Evolutionary conservation across 2,113 vertebrate genomes (phyloP).

Genomic region (Nycticorax nycticorax): DNA sequence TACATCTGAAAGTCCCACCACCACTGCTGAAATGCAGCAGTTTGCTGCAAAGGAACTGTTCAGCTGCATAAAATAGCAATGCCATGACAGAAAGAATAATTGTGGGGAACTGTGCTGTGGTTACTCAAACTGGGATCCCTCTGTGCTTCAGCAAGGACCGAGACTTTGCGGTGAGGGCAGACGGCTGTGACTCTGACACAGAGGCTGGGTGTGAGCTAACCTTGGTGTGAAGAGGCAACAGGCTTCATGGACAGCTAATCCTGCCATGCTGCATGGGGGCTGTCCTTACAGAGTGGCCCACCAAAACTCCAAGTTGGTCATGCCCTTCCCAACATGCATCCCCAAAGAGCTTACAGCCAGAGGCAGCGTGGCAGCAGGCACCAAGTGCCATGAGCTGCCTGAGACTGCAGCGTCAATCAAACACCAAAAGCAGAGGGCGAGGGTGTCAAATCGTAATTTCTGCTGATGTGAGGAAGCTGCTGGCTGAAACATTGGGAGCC

Average conservation of each 20-base stretch:
- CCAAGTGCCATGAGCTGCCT: background rate
- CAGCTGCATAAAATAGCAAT: background rate
- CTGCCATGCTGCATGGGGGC: background rate
- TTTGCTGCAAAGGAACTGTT: background rate
- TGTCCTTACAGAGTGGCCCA: background rate
- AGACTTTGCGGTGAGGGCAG: background rate
- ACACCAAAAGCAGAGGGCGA: background rate
- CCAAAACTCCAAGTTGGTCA: background rate
- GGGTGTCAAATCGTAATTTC: background rate
- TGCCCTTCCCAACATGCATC: background rate
- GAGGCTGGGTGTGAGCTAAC: rapidly evolving
- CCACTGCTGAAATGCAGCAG: background rate
- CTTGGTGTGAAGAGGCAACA: background rate
- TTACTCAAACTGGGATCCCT: background rate
- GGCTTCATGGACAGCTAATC: background rate
- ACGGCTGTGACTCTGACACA: background rate
- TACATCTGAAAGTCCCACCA: background rate
- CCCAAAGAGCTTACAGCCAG: background rate
- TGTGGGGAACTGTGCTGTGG: background rate
- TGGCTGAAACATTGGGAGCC: background rate
- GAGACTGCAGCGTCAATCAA: background rate
- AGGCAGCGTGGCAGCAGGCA: background rate
- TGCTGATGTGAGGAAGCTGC: background rate
- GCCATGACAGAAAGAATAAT: background rate
- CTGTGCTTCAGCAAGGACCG: background rate